These are phyloP conservation scores for Eupleurogrammus muticus DNA, from an alignment of 2,797 vertebrate genomes.

Conservation along the genomic window DNA sequence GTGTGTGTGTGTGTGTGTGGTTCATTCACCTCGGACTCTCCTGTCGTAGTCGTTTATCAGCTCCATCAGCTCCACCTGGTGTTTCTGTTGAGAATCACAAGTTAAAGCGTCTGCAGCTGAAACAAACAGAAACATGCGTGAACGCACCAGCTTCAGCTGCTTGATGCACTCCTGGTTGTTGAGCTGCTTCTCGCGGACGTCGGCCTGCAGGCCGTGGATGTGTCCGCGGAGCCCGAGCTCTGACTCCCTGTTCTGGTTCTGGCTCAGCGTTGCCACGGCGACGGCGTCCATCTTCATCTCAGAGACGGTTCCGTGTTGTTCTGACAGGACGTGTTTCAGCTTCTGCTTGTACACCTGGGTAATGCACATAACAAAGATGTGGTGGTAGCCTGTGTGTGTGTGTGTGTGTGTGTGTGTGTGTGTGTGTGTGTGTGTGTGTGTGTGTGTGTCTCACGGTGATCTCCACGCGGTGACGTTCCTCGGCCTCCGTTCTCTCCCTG, in stretches of 20 bases:
- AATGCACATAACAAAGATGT: too few relatives aligned
- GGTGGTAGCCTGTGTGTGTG: neutral
- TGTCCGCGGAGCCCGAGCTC: slow-evolving; percentile 6
- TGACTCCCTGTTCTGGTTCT: neutral
- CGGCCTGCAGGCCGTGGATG: neutral
- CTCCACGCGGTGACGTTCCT: slow-evolving; percentile 69
- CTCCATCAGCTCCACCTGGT: slow-evolving; percentile 72
- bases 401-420: neutral
- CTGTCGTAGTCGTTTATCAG: slow-evolving; percentile 40
- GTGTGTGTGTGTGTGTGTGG: accelerated
- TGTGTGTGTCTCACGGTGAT: slow-evolving; percentile 53
- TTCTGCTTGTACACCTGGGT: slow-evolving; percentile 73
- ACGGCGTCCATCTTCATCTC: slow-evolving; percentile 39
- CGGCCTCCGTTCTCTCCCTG: slow-evolving; percentile 53
- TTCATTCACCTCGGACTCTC: slow-evolving; percentile 48
- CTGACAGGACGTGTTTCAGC: slow-evolving; percentile 64
- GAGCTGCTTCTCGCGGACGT: slow-evolving; percentile 19
- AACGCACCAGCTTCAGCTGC: slow-evolving; percentile 62
- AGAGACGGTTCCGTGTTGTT: slow-evolving; percentile 35
- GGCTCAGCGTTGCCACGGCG: slow-evolving; percentile 3
- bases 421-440: neutral
- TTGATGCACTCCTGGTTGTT: slow-evolving; percentile 4
- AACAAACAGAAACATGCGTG: neutral
- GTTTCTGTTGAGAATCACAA: slow-evolving; percentile 50
- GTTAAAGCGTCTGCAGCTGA: accelerated